These are phyloP conservation scores for Acrobasis consociella DNA, from an alignment of 2,888 invertebrate genomes.

Conservation along the genomic window DNA sequence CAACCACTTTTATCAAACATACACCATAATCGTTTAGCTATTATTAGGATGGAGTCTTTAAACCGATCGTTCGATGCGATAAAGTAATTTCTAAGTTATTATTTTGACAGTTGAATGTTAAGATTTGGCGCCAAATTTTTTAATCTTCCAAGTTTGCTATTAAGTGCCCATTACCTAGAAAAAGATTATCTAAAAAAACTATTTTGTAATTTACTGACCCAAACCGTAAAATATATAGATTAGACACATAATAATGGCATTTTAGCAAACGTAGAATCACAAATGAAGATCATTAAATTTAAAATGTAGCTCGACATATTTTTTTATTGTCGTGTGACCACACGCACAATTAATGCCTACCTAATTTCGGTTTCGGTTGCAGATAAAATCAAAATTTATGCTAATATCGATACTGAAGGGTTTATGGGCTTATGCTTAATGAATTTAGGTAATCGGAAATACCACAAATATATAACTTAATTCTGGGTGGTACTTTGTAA, in stretches of 20 bases:
- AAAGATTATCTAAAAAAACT: neutral
- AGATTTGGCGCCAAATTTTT: conserved; percentile 19
- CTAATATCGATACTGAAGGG: conserved; percentile 56
- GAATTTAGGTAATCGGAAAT: conserved; percentile 73
- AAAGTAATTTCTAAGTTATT: conserved; percentile 29
- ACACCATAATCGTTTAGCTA: conserved; percentile 46
- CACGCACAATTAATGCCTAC: conserved; percentile 59
- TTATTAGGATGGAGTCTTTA: conserved; percentile 49
- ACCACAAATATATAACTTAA: conserved; percentile 58
- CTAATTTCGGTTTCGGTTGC: conserved; percentile 60
- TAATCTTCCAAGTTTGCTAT: neutral
- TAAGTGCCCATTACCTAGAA: neutral
- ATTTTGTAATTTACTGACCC: neutral
- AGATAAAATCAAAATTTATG: conserved; percentile 73
- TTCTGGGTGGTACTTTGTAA: conserved; percentile 51
- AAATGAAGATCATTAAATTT: conserved; percentile 21
- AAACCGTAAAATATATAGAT: neutral
- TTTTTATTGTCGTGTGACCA: conserved; percentile 41
- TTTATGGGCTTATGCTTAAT: conserved; percentile 58
- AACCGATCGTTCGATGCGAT: conserved; percentile 59
- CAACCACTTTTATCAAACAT: conserved; percentile 47
- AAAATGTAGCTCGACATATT: conserved; percentile 22
- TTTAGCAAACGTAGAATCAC: conserved; percentile 19
- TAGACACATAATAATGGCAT: neutral
- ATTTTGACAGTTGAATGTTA: conserved; percentile 15